Evolutionary conservation across 1,140 invertebrate genomes (phyloP).

Genomic region (Colletes latitarsis): DNA sequence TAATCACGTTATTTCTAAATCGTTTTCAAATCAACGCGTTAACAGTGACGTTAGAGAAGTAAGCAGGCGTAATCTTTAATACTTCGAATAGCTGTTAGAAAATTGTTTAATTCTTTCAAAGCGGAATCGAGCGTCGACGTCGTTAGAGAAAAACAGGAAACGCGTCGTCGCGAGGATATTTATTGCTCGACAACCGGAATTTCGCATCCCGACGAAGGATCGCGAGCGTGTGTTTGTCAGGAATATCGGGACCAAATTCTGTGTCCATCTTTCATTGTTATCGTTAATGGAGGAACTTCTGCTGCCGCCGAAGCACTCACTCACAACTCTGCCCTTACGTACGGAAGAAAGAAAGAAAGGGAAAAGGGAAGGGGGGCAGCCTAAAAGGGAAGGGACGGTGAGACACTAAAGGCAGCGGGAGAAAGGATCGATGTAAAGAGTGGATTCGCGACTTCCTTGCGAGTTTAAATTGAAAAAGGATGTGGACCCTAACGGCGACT

Average conservation of each 20-base stretch:
- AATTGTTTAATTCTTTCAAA: neutral
- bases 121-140: neutral
- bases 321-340: conserved; percentile 48
- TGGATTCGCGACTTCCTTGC: conserved; percentile 61
- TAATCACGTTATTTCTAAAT: too few species aligned
- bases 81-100: too few species aligned
- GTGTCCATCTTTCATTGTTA: conserved; percentile 77
- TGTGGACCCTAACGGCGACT: conserved; percentile 54
- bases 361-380: conserved; percentile 4
- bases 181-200: conserved; percentile 36
- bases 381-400: neutral
- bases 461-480: conserved; percentile 66
- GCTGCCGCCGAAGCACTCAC: conserved; percentile 47
- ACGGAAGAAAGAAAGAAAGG: conserved; percentile 38
- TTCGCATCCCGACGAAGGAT: conserved; percentile 43
- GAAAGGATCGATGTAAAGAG: conserved; percentile 53
- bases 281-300: conserved; percentile 76
- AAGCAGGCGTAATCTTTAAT: too few species aligned
- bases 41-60: too few species aligned
- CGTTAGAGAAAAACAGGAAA: conserved; percentile 1
- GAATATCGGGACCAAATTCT: conserved; percentile 59
- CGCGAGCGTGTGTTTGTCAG: conserved; percentile 67
- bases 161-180: conserved; percentile 28
- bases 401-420: conserved; percentile 3
- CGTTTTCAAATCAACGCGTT: too few species aligned